These are phyloP conservation scores for Tricholauxania praeusta DNA, from an alignment of 2,888 invertebrate species.

Conservation along the genomic window DNA sequence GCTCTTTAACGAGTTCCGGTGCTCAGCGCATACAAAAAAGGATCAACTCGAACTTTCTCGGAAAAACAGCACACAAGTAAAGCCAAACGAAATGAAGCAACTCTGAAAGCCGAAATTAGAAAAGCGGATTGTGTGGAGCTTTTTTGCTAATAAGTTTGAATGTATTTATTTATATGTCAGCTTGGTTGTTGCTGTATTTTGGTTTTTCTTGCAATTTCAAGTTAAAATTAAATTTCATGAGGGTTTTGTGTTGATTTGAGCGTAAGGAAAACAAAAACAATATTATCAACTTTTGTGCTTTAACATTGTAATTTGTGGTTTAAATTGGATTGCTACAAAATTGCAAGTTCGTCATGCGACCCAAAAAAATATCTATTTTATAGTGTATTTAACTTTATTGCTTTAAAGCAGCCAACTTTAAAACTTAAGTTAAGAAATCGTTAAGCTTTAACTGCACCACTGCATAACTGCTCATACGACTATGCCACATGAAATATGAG, in stretches of 20 bases:
- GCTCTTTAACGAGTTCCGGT: slow-evolving; percentile 1
- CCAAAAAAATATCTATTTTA: too few relatives aligned
- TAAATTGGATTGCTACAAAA: background rate
- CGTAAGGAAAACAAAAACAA: too few relatives aligned
- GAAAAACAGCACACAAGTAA: slow-evolving; percentile 10
- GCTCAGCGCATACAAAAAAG: background rate
- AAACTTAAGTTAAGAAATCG: too few relatives aligned
- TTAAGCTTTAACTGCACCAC: too few relatives aligned
- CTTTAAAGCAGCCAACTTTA: too few relatives aligned
- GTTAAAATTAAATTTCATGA: slow-evolving; percentile 29
- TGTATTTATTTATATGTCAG: slow-evolving; percentile 5
- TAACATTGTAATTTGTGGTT: slow-evolving; percentile 7
- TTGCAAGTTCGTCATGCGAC: background rate
- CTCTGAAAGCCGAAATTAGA: slow-evolving; percentile 25
- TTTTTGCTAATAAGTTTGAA: slow-evolving; percentile 18
- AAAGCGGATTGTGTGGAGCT: slow-evolving; percentile 29
- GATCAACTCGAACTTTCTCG: background rate
- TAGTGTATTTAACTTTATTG: too few relatives aligned
- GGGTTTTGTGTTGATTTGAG: slow-evolving; percentile 8
- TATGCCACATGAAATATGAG: too few relatives aligned
- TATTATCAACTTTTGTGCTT: background rate
- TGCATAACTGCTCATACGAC: too few relatives aligned
- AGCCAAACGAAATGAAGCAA: slow-evolving; percentile 19
- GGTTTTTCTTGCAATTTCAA: background rate
- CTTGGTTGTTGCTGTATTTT: background rate